Evolutionary conservation across 2,113 vertebrate genomes (phyloP).

Genomic region (Riparia riparia): DNA sequence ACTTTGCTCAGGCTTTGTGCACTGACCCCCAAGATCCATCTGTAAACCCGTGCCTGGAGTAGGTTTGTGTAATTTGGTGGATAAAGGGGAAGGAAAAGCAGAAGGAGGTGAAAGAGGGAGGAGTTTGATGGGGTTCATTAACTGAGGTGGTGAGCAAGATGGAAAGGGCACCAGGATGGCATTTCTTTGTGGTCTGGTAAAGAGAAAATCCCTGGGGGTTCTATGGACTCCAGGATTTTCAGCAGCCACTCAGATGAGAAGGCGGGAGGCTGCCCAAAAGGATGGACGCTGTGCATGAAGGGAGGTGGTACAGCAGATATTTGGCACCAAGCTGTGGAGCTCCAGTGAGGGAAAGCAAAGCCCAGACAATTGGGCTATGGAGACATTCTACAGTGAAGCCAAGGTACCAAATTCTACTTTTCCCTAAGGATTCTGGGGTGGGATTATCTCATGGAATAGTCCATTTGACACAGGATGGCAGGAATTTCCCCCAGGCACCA

Average conservation of each 20-base stretch:
- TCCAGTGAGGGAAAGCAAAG: not conserved
- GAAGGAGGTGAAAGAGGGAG: not conserved
- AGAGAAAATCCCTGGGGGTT: not conserved
- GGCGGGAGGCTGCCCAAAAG: not conserved
- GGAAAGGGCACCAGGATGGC: not conserved
- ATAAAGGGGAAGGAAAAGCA: not conserved
- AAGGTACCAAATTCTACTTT: not conserved
- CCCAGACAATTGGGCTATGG: not conserved
- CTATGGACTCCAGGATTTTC: not conserved
- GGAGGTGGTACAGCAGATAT: not conserved
- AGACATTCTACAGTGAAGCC: not conserved
- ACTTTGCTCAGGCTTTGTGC: not conserved
- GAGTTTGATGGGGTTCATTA: not conserved
- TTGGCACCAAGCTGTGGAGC: not conserved
- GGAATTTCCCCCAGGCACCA: not conserved
- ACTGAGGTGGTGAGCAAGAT: not conserved
- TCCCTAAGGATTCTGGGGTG: not conserved
- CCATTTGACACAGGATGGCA: not conserved
- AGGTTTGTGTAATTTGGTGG: not conserved
- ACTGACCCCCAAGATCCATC: not conserved
- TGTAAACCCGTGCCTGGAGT: not conserved
- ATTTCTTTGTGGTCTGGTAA: not conserved
- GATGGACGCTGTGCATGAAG: not conserved
- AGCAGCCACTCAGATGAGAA: not conserved
- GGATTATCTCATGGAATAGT: not conserved